Conservation (phyloP, 2,113 vertebrate species). For the Phasianus colchicus region DNA sequence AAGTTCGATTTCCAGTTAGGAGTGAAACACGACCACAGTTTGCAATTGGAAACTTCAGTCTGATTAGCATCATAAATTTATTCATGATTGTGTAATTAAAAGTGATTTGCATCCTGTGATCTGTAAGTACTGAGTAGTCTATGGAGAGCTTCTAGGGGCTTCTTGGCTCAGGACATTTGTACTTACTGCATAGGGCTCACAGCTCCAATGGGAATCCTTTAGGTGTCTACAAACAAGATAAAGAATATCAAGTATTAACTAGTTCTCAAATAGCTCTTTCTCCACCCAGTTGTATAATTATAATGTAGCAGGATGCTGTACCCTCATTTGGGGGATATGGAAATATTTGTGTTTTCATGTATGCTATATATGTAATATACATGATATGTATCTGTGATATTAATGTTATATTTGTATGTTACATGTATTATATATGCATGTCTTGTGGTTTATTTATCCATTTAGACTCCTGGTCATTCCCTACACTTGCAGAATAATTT, state of each 20-base stretch:
- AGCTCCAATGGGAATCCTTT: background rate
- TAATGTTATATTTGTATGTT: background rate
- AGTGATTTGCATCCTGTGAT: background rate
- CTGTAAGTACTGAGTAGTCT: background rate
- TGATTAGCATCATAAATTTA: background rate
- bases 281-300: background rate
- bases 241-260: background rate
- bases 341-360: background rate
- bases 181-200: background rate
- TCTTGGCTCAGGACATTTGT: background rate
- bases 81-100: background rate
- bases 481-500: background rate
- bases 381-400: background rate
- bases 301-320: fast-evolving
- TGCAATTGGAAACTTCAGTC: background rate
- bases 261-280: background rate
- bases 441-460: background rate
- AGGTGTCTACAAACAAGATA: background rate
- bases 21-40: background rate
- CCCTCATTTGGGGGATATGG: background rate
- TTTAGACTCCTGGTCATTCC: background rate
- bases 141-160: background rate
- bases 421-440: background rate
- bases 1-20: background rate
- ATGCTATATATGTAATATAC: background rate